phyloP scores from a whole-genome alignment of 1,140 invertebrate species.

The Calephelis virginiensis region DNA sequence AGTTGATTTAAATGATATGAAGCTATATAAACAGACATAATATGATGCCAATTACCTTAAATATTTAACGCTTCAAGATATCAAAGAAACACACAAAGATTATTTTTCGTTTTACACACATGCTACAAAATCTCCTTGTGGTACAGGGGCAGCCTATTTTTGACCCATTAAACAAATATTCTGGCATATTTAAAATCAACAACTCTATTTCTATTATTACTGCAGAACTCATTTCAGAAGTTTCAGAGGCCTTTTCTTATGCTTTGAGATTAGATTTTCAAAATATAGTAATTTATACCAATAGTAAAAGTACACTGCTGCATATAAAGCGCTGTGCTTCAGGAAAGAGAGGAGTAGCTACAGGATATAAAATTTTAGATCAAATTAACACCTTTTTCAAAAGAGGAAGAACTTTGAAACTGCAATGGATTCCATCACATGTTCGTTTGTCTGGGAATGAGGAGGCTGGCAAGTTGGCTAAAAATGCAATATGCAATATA shows the following conservation, averaged over 20 bases:
- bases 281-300: no score
- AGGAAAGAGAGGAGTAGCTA: not conserved
- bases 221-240: not conserved
- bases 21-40: not conserved
- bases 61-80: not conserved
- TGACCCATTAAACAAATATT: not conserved
- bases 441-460: not conserved
- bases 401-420: not conserved
- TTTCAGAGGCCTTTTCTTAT: not conserved
- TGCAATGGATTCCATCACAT: conserved; percentile 13
- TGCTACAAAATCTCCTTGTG: not conserved
- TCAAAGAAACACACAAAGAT: no score
- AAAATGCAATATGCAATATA: not conserved
- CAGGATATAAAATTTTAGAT: conserved; percentile 5
- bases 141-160: not conserved
- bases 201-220: not conserved
- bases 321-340: not conserved
- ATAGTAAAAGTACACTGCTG: not conserved
- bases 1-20: not conserved
- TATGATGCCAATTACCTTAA: not conserved
- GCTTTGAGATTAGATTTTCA: no score
- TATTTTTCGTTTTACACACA: not conserved
- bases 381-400: not conserved
- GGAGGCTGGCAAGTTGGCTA: not conserved
- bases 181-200: not conserved